Percentiles rank a stretch among this genome's conserved stretches.
Evolutionary conservation across 2,797 vertebrate genomes (phyloP).

Genomic region (Menidia menidia): DNA sequence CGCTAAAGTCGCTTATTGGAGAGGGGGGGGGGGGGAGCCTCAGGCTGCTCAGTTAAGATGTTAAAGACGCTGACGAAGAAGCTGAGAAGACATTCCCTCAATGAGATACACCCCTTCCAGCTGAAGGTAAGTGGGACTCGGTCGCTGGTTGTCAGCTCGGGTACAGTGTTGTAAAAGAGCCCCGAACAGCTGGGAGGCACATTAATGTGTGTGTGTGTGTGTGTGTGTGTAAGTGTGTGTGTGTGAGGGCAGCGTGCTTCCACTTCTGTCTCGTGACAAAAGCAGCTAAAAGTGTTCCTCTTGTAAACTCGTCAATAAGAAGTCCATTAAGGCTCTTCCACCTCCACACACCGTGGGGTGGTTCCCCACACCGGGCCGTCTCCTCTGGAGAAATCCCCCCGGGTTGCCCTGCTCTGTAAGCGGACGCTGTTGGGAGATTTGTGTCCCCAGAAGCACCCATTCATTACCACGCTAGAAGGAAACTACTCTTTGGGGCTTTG

Average conservation of each 20-base stretch:
- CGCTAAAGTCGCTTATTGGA: conserved; percentile 16
- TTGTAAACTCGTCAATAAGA: conserved; percentile 16
- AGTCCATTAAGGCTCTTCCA: conserved; percentile 36
- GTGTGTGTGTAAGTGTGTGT: no score
- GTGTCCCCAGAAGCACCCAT: conserved; percentile 20
- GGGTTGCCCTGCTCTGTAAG: conserved; percentile 12
- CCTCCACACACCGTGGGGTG: conserved; percentile 2
- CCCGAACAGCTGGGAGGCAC: conserved; percentile 4
- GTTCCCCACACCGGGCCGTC: neutral
- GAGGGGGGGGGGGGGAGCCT: conserved; percentile 41
- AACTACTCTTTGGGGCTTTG: conserved; percentile 13
- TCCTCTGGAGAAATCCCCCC: neutral
- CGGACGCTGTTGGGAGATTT: conserved; percentile 26
- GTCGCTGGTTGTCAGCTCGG: conserved; percentile 7
- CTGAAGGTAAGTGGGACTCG: conserved; percentile 86
- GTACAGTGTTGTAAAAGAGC: neutral
- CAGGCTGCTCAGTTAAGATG: conserved; percentile 78
- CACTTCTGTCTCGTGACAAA: conserved; percentile 56
- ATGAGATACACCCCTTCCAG: conserved; percentile 92
- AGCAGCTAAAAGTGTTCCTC: conserved; percentile 12
- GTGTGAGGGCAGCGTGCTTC: conserved; percentile 49
- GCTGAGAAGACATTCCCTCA: conserved; percentile 90
- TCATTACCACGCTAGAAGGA: conserved; percentile 35
- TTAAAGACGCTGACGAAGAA: conserved; percentile 93
- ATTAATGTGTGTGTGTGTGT: conserved; percentile 16